These are phyloP conservation scores for Ageneiosus marmoratus DNA, from an alignment of 2,113 vertebrate species.

Conservation along the genomic window DNA sequence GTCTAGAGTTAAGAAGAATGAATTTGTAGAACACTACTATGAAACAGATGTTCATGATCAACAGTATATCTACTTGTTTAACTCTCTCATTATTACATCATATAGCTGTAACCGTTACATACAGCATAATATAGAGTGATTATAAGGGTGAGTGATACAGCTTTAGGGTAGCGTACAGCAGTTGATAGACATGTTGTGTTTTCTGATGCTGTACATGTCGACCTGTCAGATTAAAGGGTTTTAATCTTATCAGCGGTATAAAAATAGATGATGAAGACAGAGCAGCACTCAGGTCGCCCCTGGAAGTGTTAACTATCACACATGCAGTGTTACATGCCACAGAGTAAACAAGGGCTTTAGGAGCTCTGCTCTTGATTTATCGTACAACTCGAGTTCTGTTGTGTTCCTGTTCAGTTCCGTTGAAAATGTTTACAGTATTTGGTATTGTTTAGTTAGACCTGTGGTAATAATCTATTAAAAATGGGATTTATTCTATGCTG, in stretches of 20 bases:
- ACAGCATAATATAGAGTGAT: not conserved
- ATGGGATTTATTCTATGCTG: not conserved
- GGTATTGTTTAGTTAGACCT: not conserved
- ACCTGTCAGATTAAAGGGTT: constrained; percentile 11
- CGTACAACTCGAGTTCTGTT: not conserved
- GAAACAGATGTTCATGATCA: not conserved
- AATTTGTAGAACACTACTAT: not conserved
- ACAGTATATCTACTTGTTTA: not conserved
- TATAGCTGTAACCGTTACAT: not conserved
- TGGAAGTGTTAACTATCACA: constrained; percentile 29
- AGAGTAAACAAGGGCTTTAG: not conserved
- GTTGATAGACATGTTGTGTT: constrained; percentile 25
- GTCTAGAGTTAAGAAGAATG: not conserved
- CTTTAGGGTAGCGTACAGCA: not conserved
- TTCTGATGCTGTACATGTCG: constrained; percentile 5
- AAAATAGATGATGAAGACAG: constrained; percentile 36
- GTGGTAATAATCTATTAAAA: not conserved
- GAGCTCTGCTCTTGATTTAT: not conserved
- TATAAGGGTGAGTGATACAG: not conserved
- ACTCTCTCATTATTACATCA: not conserved
- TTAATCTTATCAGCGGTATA: constrained; percentile 39
- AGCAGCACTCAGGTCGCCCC: not conserved
- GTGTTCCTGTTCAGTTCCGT: not conserved
- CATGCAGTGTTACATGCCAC: constrained; percentile 14
- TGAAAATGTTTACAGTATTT: not conserved